Evolutionary conservation across 2,888 invertebrate genomes (phyloP), one percentile per base, ranked within the genome.

Genomic region (Congeria kusceri): DNA sequence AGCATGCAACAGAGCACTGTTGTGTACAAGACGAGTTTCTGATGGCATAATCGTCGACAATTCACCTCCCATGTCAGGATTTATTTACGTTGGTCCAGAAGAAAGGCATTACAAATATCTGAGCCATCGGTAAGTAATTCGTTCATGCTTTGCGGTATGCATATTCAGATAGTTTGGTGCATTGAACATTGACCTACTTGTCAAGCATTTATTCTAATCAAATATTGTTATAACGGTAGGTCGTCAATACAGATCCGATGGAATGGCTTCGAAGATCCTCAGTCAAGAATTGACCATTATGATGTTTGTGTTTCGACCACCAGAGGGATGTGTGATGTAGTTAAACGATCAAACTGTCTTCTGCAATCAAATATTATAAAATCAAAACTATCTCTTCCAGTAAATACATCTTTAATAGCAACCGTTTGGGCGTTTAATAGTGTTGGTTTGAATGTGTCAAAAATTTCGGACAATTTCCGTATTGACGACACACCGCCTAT

Each of bases 41-140:
- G 78, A 83, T 62, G 86, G 88, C 11, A 59, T 88, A 13, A 76
- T 79, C 18, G 62, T 85, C 25, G 88, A 88, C 53, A 77, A 80
- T 53, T 86, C 87, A 0, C 85, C 84, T 9, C 88, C 88, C 11
- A 71, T 83, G 15, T 58, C 73, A 18, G 88, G 88, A 4, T 29
- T 68, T 4, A 84, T 87, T 9, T 59, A 67, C 49, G 70, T 82
- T 13, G 81, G 83, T n/a, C 58, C 74, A 20, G 53, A 23, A 18
- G 66, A 69, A 9, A 25, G 25, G 15, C 81, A 81, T 57, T 59
- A 63, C 15, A 81, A 65, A 70, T 84, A 75, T 56, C 59, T 56
- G 39, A 44, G 79, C 11, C 63, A 79, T 57, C 65, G 44, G 84
- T 84, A 71, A 28, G 3, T 27, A 23, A 32, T 32, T 9, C 9